Percentiles rank a stretch among this genome's conserved stretches.
phyloP scores from a whole-genome alignment of 2,113 vertebrate species.

The Archilochus colubris region DNA sequence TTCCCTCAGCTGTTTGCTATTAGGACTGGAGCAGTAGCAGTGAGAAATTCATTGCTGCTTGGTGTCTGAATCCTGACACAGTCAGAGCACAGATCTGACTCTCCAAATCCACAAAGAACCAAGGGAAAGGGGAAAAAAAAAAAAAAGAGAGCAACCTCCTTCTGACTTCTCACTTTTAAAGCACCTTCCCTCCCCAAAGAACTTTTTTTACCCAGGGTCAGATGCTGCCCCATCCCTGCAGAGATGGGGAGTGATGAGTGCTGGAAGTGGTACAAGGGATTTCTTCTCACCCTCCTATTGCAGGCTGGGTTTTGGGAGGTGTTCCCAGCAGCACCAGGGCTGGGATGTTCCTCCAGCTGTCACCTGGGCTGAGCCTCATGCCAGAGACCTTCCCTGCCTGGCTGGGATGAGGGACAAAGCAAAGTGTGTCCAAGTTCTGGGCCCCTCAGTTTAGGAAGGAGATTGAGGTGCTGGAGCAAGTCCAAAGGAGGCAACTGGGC shows the following conservation, averaged over 20 bases:
- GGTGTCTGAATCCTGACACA: slow-evolving; percentile 42
- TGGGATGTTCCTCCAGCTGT: not conserved
- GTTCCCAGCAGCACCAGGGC: not conserved
- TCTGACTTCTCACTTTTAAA: not conserved
- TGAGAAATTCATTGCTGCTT: slow-evolving; percentile 51
- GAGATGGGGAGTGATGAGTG: not conserved
- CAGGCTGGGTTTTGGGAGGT: not conserved
- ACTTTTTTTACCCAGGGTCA: not conserved
- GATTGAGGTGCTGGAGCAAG: too few species aligned
- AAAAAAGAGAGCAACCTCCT: slow-evolving; percentile 32
- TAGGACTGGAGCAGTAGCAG: slow-evolving; percentile 72
- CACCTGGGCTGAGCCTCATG: not conserved
- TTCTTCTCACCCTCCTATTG: not conserved
- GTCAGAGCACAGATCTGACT: not conserved
- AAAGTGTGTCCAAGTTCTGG: too few species aligned
- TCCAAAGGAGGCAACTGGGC: too few species aligned
- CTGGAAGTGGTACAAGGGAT: slow-evolving; percentile 4
- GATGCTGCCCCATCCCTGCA: not conserved
- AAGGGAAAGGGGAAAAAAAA: not conserved
- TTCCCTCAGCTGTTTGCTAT: slow-evolving; percentile 72
- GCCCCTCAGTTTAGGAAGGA: too few species aligned
- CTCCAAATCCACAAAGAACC: slow-evolving; percentile 55
- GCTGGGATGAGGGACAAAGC: not conserved
- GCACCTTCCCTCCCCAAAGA: slow-evolving; percentile 44
- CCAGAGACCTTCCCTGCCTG: not conserved